Evolutionary conservation across 2,888 invertebrate genomes (phyloP), one percentile per base, ranked within the genome.

Genomic region (Spodoptera picta): DNA sequence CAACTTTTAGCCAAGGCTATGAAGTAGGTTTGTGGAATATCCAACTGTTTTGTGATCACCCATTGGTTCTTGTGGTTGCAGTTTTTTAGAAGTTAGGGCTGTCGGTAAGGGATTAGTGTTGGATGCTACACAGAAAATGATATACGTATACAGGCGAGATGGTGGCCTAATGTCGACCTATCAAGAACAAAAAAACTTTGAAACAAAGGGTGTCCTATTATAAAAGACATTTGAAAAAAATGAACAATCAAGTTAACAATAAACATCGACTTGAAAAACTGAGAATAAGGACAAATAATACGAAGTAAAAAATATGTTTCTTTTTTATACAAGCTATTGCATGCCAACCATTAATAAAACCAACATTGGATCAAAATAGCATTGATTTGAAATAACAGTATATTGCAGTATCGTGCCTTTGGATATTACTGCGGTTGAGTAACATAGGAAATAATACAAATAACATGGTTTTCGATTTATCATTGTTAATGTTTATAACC

Each of bases 1-100:
- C 60, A 44, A 44, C 24, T 67, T 48, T 53, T 44, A 51, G 44
- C 31, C 36, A 49, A 51, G 3, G 45, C 12, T 51, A 7, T 46
- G 50, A 77, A 79, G 73, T 79, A 57, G 69, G 79, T 79, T 70
- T 76, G 73, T 77, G 46, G 67, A 56, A 73, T 66, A 47, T 63
- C 53, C 76, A 69, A 79, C 61, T 63, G 62, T 67, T 69, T 71
- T 62, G 53, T 52, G 68, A 76, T 76, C 65, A 57, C 49, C 58
- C 53, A 69, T 67, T 48, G 51, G 41, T n/a, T 50, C 19, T 27
- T 73, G 77, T n/a, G 79, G 77, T 79, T 45, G 36, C 47, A 73
- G 56, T 61, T 61, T 53, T 56, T 48, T 56, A 0, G 11, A 14
- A 2, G n/a, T 23, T 61, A 77, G 69, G 79, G 79, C 6, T 79